Evolutionary conservation across 2,797 vertebrate species (phyloP), one percentile per base, ranked within the genome.

Genomic region (Hippoglossus hippoglossus): DNA sequence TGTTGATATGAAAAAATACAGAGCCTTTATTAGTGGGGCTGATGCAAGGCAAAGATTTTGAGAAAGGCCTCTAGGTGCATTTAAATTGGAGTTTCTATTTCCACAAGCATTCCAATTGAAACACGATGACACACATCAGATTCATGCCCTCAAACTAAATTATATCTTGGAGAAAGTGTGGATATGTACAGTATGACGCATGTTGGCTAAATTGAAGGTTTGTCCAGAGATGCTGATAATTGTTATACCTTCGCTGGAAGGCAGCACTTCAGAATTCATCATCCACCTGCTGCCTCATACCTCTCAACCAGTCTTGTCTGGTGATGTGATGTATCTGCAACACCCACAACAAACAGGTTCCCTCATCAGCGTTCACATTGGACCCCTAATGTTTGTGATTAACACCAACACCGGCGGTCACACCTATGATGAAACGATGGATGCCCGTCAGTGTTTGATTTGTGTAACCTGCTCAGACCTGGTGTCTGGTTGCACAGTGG

Each of bases 401-500:
- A 79, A 70, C 77, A 54, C 34, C 80, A 69, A 68, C 76, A 47
- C 82, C 73, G 81, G 74, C 71, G 81, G 82, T 55, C 72, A 10
- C 25, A 61, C 63, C 82, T 69, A 10, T 79, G 77, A 86, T 73
- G 73, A 76, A 49, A 67, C 4, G 22, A 77, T 52, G 62, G 76
- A 79, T 79, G 71, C 58, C 63, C 25, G 25, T 67, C 70, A 39
- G 60, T 46, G 72, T 84, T 84, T 81, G 68, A 87, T 87, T 84
- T 60, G 74, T 70, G 61, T 71, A 75, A 81, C 73, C 77, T 59
- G 73, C 75, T 81, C 64, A 61, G 82, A 66, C 65, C 73, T 50
- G 74, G 63, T 75, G 86, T 81, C 85, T 86, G 81, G 58, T 58
- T 2, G 2, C 75, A 36, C 80, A 82, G 86, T 55, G 59, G 81